Conservation (phyloP, 2,888 invertebrate genomes). For the Morinoia aosen region DNA sequence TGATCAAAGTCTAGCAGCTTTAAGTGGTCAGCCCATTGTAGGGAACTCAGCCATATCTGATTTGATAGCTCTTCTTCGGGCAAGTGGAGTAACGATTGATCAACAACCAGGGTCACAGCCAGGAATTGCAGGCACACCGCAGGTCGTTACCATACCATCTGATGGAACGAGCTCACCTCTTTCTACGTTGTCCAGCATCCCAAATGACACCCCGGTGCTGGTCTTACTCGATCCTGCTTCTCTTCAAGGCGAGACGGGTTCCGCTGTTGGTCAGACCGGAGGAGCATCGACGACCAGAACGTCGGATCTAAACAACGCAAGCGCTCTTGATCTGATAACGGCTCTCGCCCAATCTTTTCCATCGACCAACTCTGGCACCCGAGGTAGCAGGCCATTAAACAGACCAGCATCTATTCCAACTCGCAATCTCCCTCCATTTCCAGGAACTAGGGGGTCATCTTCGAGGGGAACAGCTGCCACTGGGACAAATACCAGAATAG, state of each 20-base stretch:
- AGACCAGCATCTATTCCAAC: background rate
- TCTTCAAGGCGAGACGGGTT: background rate
- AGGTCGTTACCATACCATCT: background rate
- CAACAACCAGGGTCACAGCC: background rate
- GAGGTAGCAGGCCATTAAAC: background rate
- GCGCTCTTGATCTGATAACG: background rate
- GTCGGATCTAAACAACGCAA: background rate
- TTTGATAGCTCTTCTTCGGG: background rate
- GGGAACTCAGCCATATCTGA: background rate
- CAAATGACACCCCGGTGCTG: conserved; percentile 27
- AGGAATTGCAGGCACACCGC: background rate
- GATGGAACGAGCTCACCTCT: background rate
- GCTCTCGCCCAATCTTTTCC: conserved; percentile 11
- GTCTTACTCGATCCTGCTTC: conserved; percentile 9
- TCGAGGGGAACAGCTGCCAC: background rate
- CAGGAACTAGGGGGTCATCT: background rate
- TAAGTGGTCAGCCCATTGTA: background rate
- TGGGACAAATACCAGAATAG: background rate
- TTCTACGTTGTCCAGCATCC: background rate
- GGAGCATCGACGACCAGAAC: background rate
- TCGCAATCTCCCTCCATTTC: background rate
- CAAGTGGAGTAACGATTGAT: background rate
- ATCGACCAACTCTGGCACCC: background rate
- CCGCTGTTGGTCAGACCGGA: background rate
- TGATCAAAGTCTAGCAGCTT: background rate